Conservation (phyloP, 2,888 invertebrate species). For the Alloplasta piceator region DNA sequence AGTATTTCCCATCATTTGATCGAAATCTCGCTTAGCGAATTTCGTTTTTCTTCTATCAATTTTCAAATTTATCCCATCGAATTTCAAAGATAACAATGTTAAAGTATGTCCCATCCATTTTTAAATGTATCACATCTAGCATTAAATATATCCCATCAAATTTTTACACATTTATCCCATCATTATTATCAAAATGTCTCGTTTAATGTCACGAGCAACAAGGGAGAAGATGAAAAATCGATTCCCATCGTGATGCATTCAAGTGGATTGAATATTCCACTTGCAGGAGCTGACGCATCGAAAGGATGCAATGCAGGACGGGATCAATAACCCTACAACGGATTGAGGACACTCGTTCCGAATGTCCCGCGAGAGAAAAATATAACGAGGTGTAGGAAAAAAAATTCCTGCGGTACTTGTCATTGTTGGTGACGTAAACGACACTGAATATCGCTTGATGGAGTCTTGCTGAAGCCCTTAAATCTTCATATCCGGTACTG, state of each 20-base stretch:
- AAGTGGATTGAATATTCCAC: slow-evolving; percentile 13
- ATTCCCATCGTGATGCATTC: slow-evolving; percentile 30
- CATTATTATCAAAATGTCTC: neutral
- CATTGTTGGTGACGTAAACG: slow-evolving; percentile 19
- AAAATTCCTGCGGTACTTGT: neutral
- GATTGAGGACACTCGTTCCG: slow-evolving; percentile 28
- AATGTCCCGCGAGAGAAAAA: slow-evolving; percentile 15
- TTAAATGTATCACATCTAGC: no score
- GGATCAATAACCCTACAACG: neutral
- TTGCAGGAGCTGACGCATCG: neutral
- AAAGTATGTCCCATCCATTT: no score
- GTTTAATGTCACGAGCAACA: slow-evolving; percentile 6
- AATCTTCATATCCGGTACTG: neutral
- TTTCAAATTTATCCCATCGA: no score
- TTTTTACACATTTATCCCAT: no score
- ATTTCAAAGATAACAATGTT: no score
- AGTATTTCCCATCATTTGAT: no score
- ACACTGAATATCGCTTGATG: neutral
- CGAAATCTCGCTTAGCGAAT: no score
- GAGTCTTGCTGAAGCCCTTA: neutral
- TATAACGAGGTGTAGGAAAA: neutral
- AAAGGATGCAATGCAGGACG: neutral
- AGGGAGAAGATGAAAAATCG: neutral
- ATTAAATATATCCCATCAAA: no score
- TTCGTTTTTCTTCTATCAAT: no score